Conservation (phyloP, 2,113 vertebrate species). For the Antigone vipio region DNA sequence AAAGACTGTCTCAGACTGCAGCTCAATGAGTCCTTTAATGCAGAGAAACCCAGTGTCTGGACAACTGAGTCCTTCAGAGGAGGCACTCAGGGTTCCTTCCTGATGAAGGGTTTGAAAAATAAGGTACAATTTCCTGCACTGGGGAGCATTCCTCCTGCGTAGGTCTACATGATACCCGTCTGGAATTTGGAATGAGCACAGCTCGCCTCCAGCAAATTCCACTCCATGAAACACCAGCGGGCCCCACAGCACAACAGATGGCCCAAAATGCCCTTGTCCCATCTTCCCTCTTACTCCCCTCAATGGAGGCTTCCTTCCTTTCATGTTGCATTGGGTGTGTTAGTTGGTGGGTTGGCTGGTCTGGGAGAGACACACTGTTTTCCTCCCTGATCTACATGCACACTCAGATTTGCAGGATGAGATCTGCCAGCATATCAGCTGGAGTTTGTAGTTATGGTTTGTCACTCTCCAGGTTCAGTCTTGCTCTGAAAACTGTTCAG, state of each 20-base stretch:
- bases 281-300: neutral
- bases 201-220: neutral
- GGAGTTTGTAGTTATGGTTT: neutral
- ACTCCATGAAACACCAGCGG: neutral
- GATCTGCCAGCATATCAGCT: neutral
- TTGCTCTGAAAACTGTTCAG: neutral
- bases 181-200: neutral
- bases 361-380: neutral
- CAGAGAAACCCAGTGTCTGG: neutral
- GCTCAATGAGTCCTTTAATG: neutral
- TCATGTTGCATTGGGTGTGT: neutral
- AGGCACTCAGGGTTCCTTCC: neutral
- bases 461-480: neutral
- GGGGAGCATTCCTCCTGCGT: neutral
- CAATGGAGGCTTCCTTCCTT: neutral
- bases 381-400: neutral
- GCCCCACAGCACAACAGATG: neutral
- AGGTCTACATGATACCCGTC: neutral
- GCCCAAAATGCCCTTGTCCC: neutral
- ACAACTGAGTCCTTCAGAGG: neutral
- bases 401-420: neutral
- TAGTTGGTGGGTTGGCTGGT: neutral
- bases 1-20: neutral
- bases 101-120: neutral
- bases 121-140: neutral